phyloP scores from a whole-genome alignment of 2,888 invertebrate genomes.

The Dolichopus griseipennis region DNA sequence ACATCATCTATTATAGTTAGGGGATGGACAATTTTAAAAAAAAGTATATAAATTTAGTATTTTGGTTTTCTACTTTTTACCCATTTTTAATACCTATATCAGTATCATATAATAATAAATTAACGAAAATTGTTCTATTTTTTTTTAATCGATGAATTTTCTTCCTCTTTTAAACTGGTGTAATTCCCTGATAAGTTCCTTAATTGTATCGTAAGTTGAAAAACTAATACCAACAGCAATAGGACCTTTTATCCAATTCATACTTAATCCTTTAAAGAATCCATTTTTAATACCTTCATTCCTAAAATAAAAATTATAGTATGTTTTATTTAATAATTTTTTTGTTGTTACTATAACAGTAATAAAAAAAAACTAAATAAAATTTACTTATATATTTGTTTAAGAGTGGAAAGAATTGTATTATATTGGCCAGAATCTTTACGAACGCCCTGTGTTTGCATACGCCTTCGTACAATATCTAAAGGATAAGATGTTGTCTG shows the following conservation, averaged over 20 bases:
- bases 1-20: background rate
- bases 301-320: slow-evolving; percentile 41
- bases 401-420: slow-evolving; percentile 58
- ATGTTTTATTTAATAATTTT: background rate
- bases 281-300: slow-evolving; percentile 82
- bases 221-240: slow-evolving; percentile 92
- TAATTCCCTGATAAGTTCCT: slow-evolving; percentile 50
- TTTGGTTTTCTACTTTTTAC: background rate
- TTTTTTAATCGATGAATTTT: slow-evolving; percentile 17
- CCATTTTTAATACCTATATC: background rate
- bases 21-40: no score
- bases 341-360: background rate
- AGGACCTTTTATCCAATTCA: slow-evolving; percentile 97
- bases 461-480: slow-evolving; percentile 68
- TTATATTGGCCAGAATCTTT: slow-evolving; percentile 50
- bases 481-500: slow-evolving; percentile 95
- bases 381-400: slow-evolving; percentile 59
- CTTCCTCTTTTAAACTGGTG: slow-evolving; percentile 38
- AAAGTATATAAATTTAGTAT: no score
- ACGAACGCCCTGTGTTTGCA: slow-evolving; percentile 50
- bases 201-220: slow-evolving; percentile 81
- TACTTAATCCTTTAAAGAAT: slow-evolving; percentile 95
- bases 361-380: background rate
- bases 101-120: background rate
- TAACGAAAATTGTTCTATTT: background rate